Evolutionary conservation across 2,888 invertebrate species (phyloP).

Genomic region (Acholoe squamosa): DNA sequence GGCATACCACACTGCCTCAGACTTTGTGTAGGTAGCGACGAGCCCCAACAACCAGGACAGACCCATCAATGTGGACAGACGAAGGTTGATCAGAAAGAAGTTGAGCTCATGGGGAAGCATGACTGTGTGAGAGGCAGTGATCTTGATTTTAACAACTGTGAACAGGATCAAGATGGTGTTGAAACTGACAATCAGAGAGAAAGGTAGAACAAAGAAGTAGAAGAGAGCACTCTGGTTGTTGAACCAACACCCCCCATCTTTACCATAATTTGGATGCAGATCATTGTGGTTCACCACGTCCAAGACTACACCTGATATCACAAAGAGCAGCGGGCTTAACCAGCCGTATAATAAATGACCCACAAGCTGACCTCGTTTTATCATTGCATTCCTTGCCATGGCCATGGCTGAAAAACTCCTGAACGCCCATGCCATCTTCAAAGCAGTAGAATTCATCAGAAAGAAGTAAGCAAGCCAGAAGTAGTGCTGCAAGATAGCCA

Average conservation of each 20-base stretch:
- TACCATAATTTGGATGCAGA: not conserved
- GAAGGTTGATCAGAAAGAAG: not conserved
- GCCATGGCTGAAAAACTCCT: no score
- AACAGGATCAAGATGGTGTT: not conserved
- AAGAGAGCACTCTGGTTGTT: not conserved
- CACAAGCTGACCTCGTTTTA: not conserved
- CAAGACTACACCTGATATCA: not conserved
- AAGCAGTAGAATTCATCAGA: no score
- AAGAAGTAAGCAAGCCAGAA: no score
- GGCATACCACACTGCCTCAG: not conserved
- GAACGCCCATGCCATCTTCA: no score
- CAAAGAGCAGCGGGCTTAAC: not conserved
- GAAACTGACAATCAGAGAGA: not conserved
- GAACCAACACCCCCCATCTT: not conserved
- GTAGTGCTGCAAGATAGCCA: no score
- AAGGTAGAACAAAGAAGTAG: conserved; percentile 2
- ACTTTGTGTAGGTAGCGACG: not conserved
- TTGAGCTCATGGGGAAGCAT: not conserved
- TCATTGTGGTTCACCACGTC: not conserved
- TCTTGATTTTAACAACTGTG: not conserved
- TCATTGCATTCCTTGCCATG: not conserved
- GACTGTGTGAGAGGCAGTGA: not conserved
- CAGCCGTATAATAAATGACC: not conserved
- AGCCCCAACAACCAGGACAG: not conserved
- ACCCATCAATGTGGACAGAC: not conserved